Evolutionary conservation across 1,140 invertebrate species (phyloP), one percentile per base, ranked within the genome.

Genomic region (Brachionus manjavacas): DNA sequence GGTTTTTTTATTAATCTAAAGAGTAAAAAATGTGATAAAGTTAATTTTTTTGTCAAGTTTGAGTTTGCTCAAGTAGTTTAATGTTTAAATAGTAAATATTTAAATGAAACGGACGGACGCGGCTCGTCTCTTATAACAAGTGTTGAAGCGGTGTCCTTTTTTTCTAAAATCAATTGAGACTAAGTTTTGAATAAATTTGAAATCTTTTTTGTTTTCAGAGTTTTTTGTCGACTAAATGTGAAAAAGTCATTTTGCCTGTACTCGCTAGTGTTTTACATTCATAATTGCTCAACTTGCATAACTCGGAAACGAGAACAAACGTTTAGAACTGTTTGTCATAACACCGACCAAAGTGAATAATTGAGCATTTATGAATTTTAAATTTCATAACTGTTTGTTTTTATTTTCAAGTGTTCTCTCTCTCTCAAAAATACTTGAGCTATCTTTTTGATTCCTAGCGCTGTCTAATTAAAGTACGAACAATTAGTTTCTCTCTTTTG

Each of bases 301-400:
- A 72, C 68, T 72, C 20, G 35, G 20, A 39, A 20, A 31, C 31
- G 12, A 31, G 12, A 11, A 11, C 39, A n/a, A 39, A 39, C 20
- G 28, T 72, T 39, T 20, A 43, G 9, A 41, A 39, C n/a, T 41
- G n/a, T 60, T 23, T 60, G 52, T 60, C 52, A 25, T 16, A 6
- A 41, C 68, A 72, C 68, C 68, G 68, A 39, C 68, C 20, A 41
- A 41, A 60, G 52, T 39, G 31, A 72, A 72, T 39, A 72, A 72
- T 72, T 72, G 68, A 72, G 68, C 68, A 72, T 72, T 72, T 72
- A 39, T 72, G 52, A 60, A 8, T 60, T 60, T 60, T 60, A 60
- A 60, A 60, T 68, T 68, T 68, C 31, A 31, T 31, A 72, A 72
- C 68, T 72, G 68, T 72, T 72, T 72, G 66, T 68, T 46, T 72